A percentile compares a stretch with the other conserved stretches of the same genome.
Evolutionary conservation across 2,797 vertebrate species (phyloP).

Genomic region (Craterocephalus amniculus): DNA sequence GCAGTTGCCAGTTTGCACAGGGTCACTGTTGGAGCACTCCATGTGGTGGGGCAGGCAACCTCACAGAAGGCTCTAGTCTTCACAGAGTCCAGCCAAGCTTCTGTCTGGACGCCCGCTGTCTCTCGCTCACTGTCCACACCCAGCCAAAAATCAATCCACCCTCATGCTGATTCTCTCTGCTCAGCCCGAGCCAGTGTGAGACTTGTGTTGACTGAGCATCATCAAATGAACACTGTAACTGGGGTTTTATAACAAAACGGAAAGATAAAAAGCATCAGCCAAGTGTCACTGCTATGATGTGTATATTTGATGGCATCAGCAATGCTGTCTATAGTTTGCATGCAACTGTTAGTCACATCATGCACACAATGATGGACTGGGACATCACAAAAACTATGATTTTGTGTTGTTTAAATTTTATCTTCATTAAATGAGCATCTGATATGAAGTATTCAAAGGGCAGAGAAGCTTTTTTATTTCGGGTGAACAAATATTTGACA

Average conservation of each 20-base stretch:
- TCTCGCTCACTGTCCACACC: conserved; percentile 70
- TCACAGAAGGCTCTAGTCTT: conserved; percentile 84
- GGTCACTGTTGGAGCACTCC: conserved; percentile 89
- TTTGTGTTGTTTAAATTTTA: conserved; percentile 27
- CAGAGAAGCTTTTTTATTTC: conserved; percentile 36
- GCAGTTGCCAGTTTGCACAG: conserved; percentile 94
- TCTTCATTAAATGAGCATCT: conserved; percentile 31
- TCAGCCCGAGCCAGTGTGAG: conserved; percentile 71
- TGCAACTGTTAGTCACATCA: conserved; percentile 29
- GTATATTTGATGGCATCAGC: conserved; percentile 74
- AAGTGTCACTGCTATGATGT: conserved; percentile 77
- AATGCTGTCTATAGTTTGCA: conserved; percentile 48
- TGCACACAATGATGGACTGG: conserved; percentile 38
- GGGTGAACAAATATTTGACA: conserved; percentile 62
- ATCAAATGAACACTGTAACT: conserved; percentile 76
- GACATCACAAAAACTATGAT: conserved; percentile 17
- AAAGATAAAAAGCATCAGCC: conserved; percentile 69
- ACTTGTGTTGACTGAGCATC: conserved; percentile 74
- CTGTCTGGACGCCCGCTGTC: conserved; percentile 78
- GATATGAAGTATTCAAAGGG: conserved; percentile 29
- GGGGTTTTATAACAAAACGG: conserved; percentile 74
- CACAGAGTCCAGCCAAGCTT: conserved; percentile 80
- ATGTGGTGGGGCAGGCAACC: conserved; percentile 84
- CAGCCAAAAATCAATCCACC: conserved; percentile 79
- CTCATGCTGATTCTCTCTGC: conserved; percentile 74